Conservation (phyloP, 2,113 vertebrate genomes). For the Dendrocopos noguchii region DNA sequence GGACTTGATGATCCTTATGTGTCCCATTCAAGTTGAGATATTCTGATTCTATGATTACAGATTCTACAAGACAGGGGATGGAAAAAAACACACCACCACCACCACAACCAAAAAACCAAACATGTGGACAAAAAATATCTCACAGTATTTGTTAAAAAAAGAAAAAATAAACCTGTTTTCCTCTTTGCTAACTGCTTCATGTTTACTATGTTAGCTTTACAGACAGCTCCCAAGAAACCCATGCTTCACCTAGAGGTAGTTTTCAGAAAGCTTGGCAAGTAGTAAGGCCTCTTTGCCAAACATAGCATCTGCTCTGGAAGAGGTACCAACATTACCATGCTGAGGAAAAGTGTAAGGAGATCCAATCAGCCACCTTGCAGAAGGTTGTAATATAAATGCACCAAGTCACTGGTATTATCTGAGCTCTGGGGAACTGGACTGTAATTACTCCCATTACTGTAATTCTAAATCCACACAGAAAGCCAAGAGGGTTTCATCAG, state of each 20-base stretch:
- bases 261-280: slow-evolving; percentile 5
- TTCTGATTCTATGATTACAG: not conserved
- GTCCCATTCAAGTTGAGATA: not conserved
- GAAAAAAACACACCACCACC: not conserved
- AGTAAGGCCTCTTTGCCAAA: not conserved
- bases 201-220: not conserved
- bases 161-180: not conserved
- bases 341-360: not conserved
- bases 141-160: not conserved
- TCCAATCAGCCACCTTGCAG: not conserved
- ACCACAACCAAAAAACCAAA: not conserved
- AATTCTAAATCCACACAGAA: not conserved
- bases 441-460: not conserved
- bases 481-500: not conserved
- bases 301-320: slow-evolving; percentile 21
- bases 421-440: not conserved
- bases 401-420: not conserved
- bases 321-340: not conserved
- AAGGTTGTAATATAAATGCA: not conserved
- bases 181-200: not conserved
- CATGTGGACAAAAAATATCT: not conserved
- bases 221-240: not conserved
- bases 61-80: not conserved
- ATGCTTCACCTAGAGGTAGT: not conserved
- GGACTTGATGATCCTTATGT: not conserved